A percentile compares a stretch with the other conserved stretches of the same genome.
Conservation (phyloP, 2,113 vertebrate genomes). For the Rhynchomys soricoides region DNA sequence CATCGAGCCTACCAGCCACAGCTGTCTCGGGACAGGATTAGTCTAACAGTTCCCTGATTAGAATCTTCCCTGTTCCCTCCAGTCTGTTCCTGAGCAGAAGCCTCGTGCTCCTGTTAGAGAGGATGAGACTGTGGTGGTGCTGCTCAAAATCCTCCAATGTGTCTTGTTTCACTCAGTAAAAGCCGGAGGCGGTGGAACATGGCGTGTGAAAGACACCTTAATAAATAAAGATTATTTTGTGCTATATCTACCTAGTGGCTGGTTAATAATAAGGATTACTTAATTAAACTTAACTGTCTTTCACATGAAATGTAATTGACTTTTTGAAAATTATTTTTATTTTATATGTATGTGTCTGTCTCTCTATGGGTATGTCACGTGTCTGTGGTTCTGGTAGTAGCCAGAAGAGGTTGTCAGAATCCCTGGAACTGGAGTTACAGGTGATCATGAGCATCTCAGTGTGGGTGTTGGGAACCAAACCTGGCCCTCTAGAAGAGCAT, state of each 20-base stretch:
- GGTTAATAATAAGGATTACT: background rate
- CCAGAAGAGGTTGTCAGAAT: background rate
- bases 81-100: background rate
- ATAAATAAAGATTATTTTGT: background rate
- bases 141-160: background rate
- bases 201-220: background rate
- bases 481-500: background rate
- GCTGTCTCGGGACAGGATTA: background rate
- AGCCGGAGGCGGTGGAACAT: background rate
- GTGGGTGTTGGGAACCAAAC: background rate
- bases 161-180: background rate
- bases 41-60: background rate
- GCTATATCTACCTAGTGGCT: background rate
- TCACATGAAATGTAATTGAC: background rate
- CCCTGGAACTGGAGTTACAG: background rate
- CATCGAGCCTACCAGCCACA: background rate
- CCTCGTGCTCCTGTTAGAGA: background rate
- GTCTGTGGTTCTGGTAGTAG: background rate
- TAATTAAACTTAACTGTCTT: background rate
- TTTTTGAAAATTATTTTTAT: background rate
- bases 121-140: background rate
- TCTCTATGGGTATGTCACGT: background rate
- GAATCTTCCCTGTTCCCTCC: background rate
- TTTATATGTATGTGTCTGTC: background rate
- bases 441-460: background rate